Evolutionary conservation across 2,888 invertebrate species (phyloP).

Genomic region (Candidula unifasciata): DNA sequence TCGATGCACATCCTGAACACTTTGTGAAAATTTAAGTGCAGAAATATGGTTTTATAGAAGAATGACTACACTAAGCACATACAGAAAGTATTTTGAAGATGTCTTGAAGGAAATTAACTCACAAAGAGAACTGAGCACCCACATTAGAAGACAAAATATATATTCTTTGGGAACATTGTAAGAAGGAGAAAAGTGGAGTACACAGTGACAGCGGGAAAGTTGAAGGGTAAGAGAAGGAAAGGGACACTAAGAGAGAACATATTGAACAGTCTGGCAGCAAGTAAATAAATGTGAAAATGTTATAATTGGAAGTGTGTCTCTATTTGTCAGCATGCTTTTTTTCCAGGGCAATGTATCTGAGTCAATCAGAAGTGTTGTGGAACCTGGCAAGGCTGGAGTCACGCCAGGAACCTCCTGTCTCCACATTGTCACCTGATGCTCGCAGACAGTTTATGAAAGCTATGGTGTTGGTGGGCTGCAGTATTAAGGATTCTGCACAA

Average conservation of each 20-base stretch:
- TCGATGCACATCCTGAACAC: no score
- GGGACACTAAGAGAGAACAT: no score
- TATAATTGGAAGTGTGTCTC: neutral
- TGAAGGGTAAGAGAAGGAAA: no score
- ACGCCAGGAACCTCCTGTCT: slow-evolving; percentile 79
- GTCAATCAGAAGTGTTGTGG: slow-evolving; percentile 82
- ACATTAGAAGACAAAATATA: neutral
- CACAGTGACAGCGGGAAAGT: no score
- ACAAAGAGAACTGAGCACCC: no score
- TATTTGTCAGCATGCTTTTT: neutral
- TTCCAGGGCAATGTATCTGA: slow-evolving; percentile 78
- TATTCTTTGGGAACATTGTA: no score
- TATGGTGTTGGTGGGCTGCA: slow-evolving; percentile 84
- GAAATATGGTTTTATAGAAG: no score
- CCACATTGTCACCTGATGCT: slow-evolving; percentile 81
- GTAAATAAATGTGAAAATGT: neutral
- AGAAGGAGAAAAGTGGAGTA: no score
- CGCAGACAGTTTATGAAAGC: slow-evolving; percentile 85
- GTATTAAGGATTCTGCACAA: slow-evolving; percentile 72
- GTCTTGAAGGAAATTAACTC: no score
- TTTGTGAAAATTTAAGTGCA: no score
- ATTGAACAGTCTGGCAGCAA: neutral
- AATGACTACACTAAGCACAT: no score
- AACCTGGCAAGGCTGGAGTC: slow-evolving; percentile 79
- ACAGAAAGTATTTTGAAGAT: no score